These are phyloP conservation scores for Marmota monax DNA, from an alignment of 2,113 vertebrate genomes.

Conservation along the genomic window DNA sequence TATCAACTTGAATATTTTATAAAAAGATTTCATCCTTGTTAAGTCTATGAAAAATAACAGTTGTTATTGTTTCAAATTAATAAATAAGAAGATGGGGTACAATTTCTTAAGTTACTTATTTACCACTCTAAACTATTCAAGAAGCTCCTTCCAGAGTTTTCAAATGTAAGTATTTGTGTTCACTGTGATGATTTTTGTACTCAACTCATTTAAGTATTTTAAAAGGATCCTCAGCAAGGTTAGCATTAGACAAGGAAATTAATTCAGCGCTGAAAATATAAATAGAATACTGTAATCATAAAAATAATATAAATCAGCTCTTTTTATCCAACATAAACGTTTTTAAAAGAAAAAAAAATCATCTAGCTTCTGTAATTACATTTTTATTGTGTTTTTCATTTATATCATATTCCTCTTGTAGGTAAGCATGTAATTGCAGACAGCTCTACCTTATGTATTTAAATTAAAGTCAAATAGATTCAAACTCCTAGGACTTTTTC, in stretches of 20 bases:
- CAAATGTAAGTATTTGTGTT: slow-evolving; percentile 67
- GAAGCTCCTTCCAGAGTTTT: slow-evolving; percentile 44
- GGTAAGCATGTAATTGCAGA: slow-evolving; percentile 67
- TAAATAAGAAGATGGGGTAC: neutral
- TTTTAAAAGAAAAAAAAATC: slow-evolving; percentile 59
- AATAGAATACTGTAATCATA: slow-evolving; percentile 72
- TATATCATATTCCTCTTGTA: slow-evolving; percentile 54
- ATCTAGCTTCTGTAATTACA: slow-evolving; percentile 63
- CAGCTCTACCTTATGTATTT: slow-evolving; percentile 50
- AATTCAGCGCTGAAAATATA: slow-evolving; percentile 72
- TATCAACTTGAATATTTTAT: neutral
- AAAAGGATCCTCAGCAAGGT: slow-evolving; percentile 63
- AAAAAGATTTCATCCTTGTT: neutral
- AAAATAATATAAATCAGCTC: slow-evolving; percentile 74
- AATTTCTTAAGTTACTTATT: slow-evolving; percentile 25
- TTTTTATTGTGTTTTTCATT: slow-evolving; percentile 77
- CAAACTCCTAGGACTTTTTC: neutral
- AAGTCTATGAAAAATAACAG: neutral
- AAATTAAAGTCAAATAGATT: slow-evolving; percentile 60
- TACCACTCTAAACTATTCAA: slow-evolving; percentile 53
- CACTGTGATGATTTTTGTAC: slow-evolving; percentile 73
- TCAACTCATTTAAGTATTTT: slow-evolving; percentile 72
- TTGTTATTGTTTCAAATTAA: slow-evolving; percentile 13
- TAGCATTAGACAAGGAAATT: slow-evolving; percentile 76
- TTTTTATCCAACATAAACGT: slow-evolving; percentile 56